Evolutionary conservation across 2,888 invertebrate species (phyloP), one percentile per base, ranked within the genome.

Genomic region (Ernsta delagoae): DNA sequence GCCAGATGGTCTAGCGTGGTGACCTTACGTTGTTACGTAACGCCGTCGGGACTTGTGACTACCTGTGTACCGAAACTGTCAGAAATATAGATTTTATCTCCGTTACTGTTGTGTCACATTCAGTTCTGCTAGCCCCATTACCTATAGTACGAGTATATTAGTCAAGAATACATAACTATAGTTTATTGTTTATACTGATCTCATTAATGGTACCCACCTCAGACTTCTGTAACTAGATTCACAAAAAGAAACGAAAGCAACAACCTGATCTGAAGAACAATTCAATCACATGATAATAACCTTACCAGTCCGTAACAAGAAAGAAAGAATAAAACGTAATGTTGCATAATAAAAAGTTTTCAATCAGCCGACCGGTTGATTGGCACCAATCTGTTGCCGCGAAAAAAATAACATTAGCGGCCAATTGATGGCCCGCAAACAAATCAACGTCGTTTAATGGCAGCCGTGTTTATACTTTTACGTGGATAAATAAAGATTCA

Each of bases 1-100:
- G 79, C 80, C 83, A 84, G 81, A 82, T 83, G 82, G 81, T 81
- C 79, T 83, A 75, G 70, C 16, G 48, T 24, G 45, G 9, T 68
- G 61, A 68, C 61, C 67, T 62, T 62, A 62, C 39, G 53, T 5
- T 34, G 60, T 45, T 61, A 34, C 43, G 54, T 45, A 67, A 67
- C 54, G 60, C 7, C 60, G 31, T 12, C 41, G 41, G 6, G 8
- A 8, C 8, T 41, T 8, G 41, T 41, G 41, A 8, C 16, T 53
- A 5, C 34, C 2, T 9, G 41, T 59, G 41, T 12, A 53, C 59
- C 31, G 12, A 59, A 65, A 50, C 7, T 43, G 48, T 59, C 57
- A 57, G 57, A 48, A 65, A 48, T 39, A 36, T 43, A 43, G 11
- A 59, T 65, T 9, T 65, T 59, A 59, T 57, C 64, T 57, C 34